Evolutionary conservation across 2,888 invertebrate species (phyloP).

Genomic region (Apamea sordens): DNA sequence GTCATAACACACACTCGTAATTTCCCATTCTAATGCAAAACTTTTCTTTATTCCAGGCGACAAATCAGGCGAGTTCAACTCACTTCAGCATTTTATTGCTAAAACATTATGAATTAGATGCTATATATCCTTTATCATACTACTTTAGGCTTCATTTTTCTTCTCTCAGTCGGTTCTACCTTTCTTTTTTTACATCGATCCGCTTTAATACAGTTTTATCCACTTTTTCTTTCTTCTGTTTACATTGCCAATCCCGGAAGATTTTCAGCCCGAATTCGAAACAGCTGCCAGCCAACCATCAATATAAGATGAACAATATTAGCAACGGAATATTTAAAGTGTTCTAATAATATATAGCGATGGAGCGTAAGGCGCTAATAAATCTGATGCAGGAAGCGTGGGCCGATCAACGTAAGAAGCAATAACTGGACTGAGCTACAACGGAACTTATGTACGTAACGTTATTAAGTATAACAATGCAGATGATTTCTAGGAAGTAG

Average conservation of each 20-base stretch:
- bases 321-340: slow-evolving; percentile 61
- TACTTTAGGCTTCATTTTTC: not conserved
- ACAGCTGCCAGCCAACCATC: slow-evolving; percentile 45
- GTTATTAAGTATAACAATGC: slow-evolving; percentile 50
- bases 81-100: not conserved
- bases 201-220: not conserved
- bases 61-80: not conserved
- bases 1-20: not conserved
- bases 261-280: slow-evolving; percentile 27
- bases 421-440: slow-evolving; percentile 56
- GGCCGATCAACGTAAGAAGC: slow-evolving; percentile 57
- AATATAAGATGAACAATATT: slow-evolving; percentile 55
- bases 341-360: slow-evolving; percentile 62
- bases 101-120: not conserved
- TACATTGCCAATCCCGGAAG: slow-evolving; percentile 24
- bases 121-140: not conserved
- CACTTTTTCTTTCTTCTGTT: not conserved
- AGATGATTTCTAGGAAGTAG: slow-evolving; percentile 48
- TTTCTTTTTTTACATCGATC: not conserved
- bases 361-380: slow-evolving; percentile 64
- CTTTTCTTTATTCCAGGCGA: not conserved
- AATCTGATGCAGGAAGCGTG: slow-evolving; percentile 66
- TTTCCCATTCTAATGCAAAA: not conserved
- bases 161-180: not conserved
- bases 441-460: slow-evolving; percentile 57